Evolutionary conservation across 1,140 invertebrate species (phyloP), one percentile per base, ranked within the genome.

Genomic region (Cydia fagiglandana): DNA sequence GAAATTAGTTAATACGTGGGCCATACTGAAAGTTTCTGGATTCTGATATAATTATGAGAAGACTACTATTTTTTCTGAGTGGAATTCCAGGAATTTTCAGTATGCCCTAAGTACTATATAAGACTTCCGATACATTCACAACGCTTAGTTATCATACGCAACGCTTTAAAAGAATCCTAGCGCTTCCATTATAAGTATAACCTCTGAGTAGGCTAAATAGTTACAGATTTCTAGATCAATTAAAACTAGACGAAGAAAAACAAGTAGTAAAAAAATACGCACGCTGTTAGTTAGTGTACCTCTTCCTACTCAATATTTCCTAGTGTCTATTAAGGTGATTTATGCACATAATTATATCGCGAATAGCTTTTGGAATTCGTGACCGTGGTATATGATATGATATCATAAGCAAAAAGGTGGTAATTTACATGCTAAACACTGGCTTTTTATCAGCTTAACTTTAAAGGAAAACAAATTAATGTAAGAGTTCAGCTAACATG

Each of bases 311-410:
- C 34, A 20, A 41, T 38, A 20, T 70, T 70, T 70, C 66, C 66
- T 70, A n/a, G 34, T 70, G 34, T 38, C 66, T 12, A 41, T 47
- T 47, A 47, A 68, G 9, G n/a, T 41, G 34, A 70, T 70, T 34
- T 70, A 70, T 70, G 66, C 24, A 17, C 66, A 70, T 70, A 70
- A 70, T 70, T 38, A 17, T 15, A 38, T 70, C 66, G 56, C 56
- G 56, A 61, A 61, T 61, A 61, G 9, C 56, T 61, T 61, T 12
- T 10, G n/a, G 56, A 61, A 61, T 61, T 61, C 56, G 56, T 61
- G 56, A 61, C 56, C 2, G 56, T 24, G 50, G 12, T 9, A 56
- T 61, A 61, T 24, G 56, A 61, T 24, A 61, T 61, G 56, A 61
- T 61, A 24, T 61, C 56, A 61, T 61, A 61, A 20, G 56, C 20